Evolutionary conservation across 2,888 invertebrate genomes (phyloP).

Genomic region (Melipona bicolor): DNA sequence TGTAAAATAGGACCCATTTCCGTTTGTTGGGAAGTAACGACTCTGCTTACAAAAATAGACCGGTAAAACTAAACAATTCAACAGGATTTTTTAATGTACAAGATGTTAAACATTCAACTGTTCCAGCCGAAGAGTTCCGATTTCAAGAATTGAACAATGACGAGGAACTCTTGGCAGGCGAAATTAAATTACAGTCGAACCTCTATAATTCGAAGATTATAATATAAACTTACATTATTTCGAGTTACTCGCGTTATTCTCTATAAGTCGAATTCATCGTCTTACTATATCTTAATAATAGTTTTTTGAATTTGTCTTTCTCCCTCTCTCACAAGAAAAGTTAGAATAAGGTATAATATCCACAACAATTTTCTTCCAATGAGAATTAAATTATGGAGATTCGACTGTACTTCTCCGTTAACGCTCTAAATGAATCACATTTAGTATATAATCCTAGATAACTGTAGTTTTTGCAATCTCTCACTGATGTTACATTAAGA

Average conservation of each 20-base stretch:
- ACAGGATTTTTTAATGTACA: constrained; percentile 31
- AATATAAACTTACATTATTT: too few relatives aligned
- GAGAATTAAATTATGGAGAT: too few relatives aligned
- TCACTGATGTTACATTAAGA: constrained; percentile 1
- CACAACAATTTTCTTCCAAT: too few relatives aligned
- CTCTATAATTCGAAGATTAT: too few relatives aligned
- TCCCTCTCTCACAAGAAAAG: too few relatives aligned
- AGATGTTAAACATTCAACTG: constrained; percentile 17
- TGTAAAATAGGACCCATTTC: constrained; percentile 58
- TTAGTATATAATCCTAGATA: constrained; percentile 7
- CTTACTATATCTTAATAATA: too few relatives aligned
- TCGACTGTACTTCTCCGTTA: neutral
- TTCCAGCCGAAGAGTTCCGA: neutral
- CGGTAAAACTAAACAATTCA: constrained; percentile 55
- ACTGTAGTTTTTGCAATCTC: neutral
- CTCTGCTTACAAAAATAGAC: constrained; percentile 61
- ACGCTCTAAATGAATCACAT: constrained; percentile 22
- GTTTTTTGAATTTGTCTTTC: too few relatives aligned
- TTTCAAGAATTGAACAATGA: constrained; percentile 2
- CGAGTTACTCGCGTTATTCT: too few relatives aligned
- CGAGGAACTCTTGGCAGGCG: neutral
- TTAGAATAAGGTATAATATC: too few relatives aligned
- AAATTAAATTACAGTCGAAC: constrained; percentile 3
- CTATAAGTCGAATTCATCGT: too few relatives aligned
- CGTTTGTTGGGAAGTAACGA: constrained; percentile 38